Conservation (phyloP, 2,797 vertebrate species). For the Pangasius sanitwongsei region DNA sequence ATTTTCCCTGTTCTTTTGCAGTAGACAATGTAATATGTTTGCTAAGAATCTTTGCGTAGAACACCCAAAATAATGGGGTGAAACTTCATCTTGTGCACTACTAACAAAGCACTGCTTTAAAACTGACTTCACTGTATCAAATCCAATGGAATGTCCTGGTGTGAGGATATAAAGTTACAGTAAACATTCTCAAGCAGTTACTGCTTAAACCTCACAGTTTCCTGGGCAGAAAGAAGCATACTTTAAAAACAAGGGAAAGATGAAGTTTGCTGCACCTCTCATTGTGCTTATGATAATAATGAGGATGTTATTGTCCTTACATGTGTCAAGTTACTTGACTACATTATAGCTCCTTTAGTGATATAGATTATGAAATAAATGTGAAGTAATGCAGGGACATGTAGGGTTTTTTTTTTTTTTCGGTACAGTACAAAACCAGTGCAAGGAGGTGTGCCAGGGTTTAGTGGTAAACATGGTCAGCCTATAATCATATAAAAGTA, state of each 20-base stretch:
- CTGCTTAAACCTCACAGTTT: not conserved
- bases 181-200: not conserved
- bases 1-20: not conserved
- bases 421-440: conserved; percentile 24
- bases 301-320: not conserved
- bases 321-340: conserved; percentile 10
- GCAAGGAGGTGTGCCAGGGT: conserved; percentile 26
- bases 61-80: not conserved
- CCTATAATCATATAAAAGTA: not conserved
- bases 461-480: too few relatives aligned
- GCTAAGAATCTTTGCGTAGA: not conserved
- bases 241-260: not conserved
- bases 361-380: not conserved
- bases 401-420: not conserved
- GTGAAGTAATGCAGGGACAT: not conserved
- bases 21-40: too few relatives aligned
- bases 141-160: not conserved
- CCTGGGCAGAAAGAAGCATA: not conserved
- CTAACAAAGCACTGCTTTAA: not conserved
- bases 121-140: not conserved
- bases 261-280: conserved; percentile 4
- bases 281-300: not conserved
- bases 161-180: not conserved
- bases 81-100: not conserved
- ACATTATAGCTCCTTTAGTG: not conserved